These are phyloP conservation scores for Aphis gossypii DNA, from an alignment of 1,140 invertebrate genomes.

Conservation along the genomic window DNA sequence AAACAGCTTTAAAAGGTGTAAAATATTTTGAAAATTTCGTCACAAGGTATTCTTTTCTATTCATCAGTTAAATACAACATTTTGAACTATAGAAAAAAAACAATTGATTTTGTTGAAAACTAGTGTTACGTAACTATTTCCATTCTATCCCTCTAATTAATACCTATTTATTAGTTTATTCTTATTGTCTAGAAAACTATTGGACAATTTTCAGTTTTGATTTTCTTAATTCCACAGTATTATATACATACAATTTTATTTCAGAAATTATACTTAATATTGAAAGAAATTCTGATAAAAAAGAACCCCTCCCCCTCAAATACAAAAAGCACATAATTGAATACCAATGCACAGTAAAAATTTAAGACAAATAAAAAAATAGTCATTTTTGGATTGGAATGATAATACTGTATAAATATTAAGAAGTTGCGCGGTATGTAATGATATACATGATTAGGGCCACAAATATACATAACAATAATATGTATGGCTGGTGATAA, in stretches of 20 bases:
- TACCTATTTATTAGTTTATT: too few species aligned
- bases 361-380: background rate
- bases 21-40: background rate
- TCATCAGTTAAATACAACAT: background rate
- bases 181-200: too few species aligned
- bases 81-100: background rate
- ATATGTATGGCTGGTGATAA: background rate
- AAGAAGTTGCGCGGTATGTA: background rate
- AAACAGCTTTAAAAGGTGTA: too few species aligned
- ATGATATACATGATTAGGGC: background rate
- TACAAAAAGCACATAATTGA: too few species aligned
- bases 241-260: too few species aligned
- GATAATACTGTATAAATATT: background rate
- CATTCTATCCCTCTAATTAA: background rate
- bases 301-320: too few species aligned
- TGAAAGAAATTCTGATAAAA: too few species aligned
- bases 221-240: background rate
- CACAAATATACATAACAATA: constrained; percentile 1
- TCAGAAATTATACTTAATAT: too few species aligned
- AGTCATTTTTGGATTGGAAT: background rate
- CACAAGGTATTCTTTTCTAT: background rate
- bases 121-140: background rate
- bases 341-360: too few species aligned
- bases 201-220: too few species aligned
- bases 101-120: background rate